These are phyloP conservation scores for Sipha maydis DNA, from an alignment of 2,888 invertebrate genomes.

Conservation along the genomic window DNA sequence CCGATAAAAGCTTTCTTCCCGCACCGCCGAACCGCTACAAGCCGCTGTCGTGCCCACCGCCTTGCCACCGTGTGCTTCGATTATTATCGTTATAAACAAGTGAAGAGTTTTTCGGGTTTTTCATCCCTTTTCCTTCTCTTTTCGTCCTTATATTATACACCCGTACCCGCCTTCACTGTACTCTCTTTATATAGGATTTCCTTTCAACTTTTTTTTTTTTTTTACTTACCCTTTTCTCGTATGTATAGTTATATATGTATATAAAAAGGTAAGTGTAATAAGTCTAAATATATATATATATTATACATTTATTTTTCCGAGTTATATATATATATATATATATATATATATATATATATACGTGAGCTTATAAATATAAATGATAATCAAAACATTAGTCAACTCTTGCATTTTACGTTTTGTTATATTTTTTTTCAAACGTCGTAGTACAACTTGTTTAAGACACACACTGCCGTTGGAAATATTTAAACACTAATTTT, in stretches of 20 bases:
- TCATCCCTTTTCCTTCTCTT: conserved; percentile 9
- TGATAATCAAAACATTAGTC: not conserved
- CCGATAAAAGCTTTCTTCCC: conserved; percentile 56
- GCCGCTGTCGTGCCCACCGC: not conserved
- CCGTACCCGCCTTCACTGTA: not conserved
- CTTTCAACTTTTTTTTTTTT: conserved; percentile 8
- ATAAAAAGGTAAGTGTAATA: not conserved
- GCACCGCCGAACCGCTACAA: not conserved
- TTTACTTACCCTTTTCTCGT: conserved; percentile 6
- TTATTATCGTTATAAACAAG: conserved; percentile 51
- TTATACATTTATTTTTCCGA: not conserved
- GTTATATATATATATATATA: not conserved
- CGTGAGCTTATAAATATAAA: no score
- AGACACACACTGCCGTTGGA: no score
- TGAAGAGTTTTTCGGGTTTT: conserved; percentile 58
- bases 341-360: no score
- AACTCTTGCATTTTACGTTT: not conserved
- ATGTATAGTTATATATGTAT: not conserved
- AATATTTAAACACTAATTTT: no score
- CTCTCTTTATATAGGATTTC: conserved; percentile 13
- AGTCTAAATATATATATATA: not conserved
- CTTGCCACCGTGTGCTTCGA: conserved; percentile 8
- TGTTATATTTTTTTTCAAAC: not conserved
- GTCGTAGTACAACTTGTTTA: no score
- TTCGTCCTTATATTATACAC: not conserved